Percentiles rank a stretch among this genome's conserved stretches.
These are phyloP conservation scores for Parnassius smintheus DNA, from an alignment of 2,888 invertebrate genomes.

Conservation along the genomic window DNA sequence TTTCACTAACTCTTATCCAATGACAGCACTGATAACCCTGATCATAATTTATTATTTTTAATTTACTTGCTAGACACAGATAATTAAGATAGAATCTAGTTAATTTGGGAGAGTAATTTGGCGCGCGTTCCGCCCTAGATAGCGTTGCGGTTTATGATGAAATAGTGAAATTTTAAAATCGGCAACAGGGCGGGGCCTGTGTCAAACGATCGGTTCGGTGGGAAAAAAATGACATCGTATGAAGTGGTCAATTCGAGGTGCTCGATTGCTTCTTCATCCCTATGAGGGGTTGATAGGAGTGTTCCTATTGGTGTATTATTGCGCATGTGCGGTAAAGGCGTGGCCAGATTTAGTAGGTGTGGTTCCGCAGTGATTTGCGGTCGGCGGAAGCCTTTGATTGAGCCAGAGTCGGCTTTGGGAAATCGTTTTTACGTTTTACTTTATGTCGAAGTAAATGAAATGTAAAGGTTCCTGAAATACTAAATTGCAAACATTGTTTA, in stretches of 20 bases:
- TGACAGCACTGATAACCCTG: background rate
- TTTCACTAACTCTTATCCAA: slow-evolving; percentile 24
- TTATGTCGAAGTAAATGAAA: too few relatives aligned
- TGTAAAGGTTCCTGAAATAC: too few relatives aligned
- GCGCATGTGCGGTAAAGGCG: slow-evolving; percentile 68
- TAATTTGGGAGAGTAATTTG: slow-evolving; percentile 29
- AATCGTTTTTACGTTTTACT: background rate
- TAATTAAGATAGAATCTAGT: slow-evolving; percentile 18
- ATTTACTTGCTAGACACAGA: slow-evolving; percentile 10
- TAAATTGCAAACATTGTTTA: too few relatives aligned
- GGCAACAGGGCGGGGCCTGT: slow-evolving; percentile 61
- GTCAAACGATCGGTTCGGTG: slow-evolving; percentile 64
- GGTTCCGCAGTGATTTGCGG: slow-evolving; percentile 77
- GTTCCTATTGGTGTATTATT: slow-evolving; percentile 52
- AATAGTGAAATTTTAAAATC: slow-evolving; percentile 64
- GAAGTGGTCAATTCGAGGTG: slow-evolving; percentile 71
- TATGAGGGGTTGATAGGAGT: slow-evolving; percentile 42
- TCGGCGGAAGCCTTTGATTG: slow-evolving; percentile 71
- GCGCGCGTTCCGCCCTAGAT: slow-evolving; percentile 40
- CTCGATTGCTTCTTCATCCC: slow-evolving; percentile 45
- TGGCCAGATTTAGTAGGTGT: slow-evolving; percentile 69
- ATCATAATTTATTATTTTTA: slow-evolving; percentile 9
- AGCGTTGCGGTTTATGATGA: slow-evolving; percentile 65
- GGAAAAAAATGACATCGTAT: slow-evolving; percentile 66
- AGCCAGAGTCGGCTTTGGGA: slow-evolving; percentile 50